Base-by-base conservation (phyloP, 2,888 invertebrate species). In the Arge pagana region DNA sequence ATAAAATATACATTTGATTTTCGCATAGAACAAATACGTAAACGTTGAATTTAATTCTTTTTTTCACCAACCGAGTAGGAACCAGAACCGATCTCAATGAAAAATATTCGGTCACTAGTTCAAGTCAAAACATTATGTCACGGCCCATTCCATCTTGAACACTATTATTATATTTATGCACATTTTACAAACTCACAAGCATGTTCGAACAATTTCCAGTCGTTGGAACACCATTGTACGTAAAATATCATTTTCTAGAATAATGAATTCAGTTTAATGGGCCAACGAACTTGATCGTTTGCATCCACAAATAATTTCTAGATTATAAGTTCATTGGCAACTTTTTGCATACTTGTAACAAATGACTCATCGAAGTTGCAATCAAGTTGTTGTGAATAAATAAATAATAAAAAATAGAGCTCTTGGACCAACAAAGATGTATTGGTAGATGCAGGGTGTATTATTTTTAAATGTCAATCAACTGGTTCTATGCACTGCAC, bases 401-500 rank as follows among this genome's bases (percentile, higher is more conserved):
- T 65, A 64, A 63, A 65, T 62, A 65, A 61, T 50, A 45, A 42
- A 48, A n/a, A 61, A 51, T 54, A 60, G 55, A 37, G 28, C 18
- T 10, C 48, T 62, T 51, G 56, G 52, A 53, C 52, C n/a, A n/a
- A n/a, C n/a, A n/a, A n/a, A n/a, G n/a, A n/a, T n/a, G 53, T 54
- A 55, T 62, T 60, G 56, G 57, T 55, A 54, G 28, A 58, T 53
- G 30, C 57, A 24, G 15, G 58, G 58, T 37, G 41, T 23, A 50
- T 53, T 30, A 45, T 49, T 45, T 49, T 52, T 30, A 45, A 48
- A 53, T 53, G 31, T 24, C 21, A 45, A 42, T 53, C 59, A 58
- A 62, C 56, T 65, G 61, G 54, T 66, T 65, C 59, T 54, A 62
- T 61, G 66, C 55, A 57, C 50, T 56, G 55, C 58, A 60, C 53